These are phyloP conservation scores for Microcebus griseorufus DNA, from an alignment of 2,113 vertebrate genomes.

Conservation along the genomic window DNA sequence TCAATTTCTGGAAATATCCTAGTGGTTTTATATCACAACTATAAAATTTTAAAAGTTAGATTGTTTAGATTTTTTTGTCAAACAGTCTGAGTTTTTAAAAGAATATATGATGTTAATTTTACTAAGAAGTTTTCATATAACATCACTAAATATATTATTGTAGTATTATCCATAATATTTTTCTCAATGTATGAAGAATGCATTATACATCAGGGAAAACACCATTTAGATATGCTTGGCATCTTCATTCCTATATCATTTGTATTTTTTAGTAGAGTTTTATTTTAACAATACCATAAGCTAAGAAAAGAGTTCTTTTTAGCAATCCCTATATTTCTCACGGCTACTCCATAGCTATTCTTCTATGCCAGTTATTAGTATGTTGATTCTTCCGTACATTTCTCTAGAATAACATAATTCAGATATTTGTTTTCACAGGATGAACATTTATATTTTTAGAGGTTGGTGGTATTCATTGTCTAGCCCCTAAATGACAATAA, in stretches of 20 bases:
- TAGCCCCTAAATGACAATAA: not conserved
- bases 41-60: slow-evolving; percentile 15
- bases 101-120: slow-evolving; percentile 12
- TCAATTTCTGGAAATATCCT: not conserved
- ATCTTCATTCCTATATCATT: not conserved
- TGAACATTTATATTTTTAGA: not conserved
- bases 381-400: not conserved
- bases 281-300: not conserved
- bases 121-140: not conserved
- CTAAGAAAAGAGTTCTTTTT: not conserved
- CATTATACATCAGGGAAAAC: not conserved
- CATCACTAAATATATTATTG: not conserved
- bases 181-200: not conserved
- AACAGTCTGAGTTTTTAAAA: not conserved
- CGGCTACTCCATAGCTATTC: not conserved
- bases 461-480: not conserved
- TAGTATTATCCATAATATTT: not conserved
- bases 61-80: not conserved
- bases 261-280: not conserved
- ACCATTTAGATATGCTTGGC: not conserved
- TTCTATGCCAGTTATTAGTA: not conserved
- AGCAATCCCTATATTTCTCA: not conserved
- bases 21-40: not conserved
- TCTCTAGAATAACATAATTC: not conserved
- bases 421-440: not conserved